Conservation (phyloP, 2,888 invertebrate genomes). For the Standfussiana lucernea region DNA sequence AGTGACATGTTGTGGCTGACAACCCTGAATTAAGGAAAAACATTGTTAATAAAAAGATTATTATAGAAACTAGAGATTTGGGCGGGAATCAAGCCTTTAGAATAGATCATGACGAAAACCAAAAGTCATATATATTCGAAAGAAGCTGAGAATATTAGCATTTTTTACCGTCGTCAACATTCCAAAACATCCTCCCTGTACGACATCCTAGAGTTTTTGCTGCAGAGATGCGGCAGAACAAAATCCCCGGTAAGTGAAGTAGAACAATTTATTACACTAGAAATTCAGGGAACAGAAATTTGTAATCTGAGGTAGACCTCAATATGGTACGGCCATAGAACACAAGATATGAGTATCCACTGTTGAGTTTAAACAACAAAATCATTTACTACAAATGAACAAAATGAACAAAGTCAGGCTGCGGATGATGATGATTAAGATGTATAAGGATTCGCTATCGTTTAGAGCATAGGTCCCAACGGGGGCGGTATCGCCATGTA, state of each 20-base stretch:
- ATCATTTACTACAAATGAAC: neutral
- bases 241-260: neutral
- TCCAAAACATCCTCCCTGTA: no score
- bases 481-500: no score
- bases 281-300: neutral
- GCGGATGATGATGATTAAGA: no score
- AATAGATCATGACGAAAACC: no score
- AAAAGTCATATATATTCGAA: neutral
- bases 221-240: neutral
- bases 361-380: neutral
- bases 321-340: neutral
- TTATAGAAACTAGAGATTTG: neutral
- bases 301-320: neutral
- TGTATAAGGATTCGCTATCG: no score
- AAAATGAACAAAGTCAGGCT: no score
- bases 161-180: neutral
- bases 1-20: constrained; percentile 91
- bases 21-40: constrained; percentile 71
- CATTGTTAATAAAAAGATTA: neutral
- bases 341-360: neutral
- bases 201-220: neutral
- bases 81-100: no score
- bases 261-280: no score
- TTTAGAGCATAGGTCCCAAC: no score
- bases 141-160: no score